phyloP scores from a whole-genome alignment of 2,888 invertebrate species.

The Tiphia femorata region DNA sequence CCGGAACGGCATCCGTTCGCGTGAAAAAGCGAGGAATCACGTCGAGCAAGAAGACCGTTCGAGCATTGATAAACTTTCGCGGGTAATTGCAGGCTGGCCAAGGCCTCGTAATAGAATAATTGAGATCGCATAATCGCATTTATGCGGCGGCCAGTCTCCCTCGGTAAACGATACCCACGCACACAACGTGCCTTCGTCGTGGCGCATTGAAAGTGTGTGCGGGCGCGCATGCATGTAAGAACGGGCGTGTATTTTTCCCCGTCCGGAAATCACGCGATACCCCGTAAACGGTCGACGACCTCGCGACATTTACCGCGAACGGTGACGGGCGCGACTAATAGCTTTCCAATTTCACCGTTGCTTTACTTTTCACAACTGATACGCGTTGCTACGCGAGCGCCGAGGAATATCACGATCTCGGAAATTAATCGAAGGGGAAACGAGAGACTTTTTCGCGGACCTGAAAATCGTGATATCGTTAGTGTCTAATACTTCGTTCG shows the following conservation, averaged over 20 bases:
- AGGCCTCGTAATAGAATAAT: constrained; percentile 23
- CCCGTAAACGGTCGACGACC: constrained; percentile 35
- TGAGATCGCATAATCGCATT: constrained; percentile 20
- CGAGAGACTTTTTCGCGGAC: no score
- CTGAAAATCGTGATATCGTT: no score
- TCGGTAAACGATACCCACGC: constrained; percentile 15
- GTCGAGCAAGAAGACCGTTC: constrained; percentile 12
- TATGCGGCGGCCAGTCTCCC: constrained; percentile 13
- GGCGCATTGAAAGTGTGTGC: neutral
- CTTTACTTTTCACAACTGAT: constrained; percentile 4
- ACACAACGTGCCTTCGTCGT: neutral
- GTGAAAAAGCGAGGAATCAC: neutral
- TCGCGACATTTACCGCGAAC: constrained; percentile 12
- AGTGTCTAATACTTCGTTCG: neutral
- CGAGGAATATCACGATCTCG: no score
- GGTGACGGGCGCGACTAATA: constrained; percentile 22
- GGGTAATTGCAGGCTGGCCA: constrained; percentile 16
- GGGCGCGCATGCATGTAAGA: neutral
- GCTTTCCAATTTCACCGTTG: constrained; percentile 17
- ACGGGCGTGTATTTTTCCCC: constrained; percentile 20
- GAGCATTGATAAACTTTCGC: constrained; percentile 32
- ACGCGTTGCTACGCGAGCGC: no score
- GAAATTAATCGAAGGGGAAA: no score
- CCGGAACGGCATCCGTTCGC: neutral
- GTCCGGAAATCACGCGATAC: constrained; percentile 21